Base-by-base conservation (phyloP, 2,113 vertebrate species). In the Takifugu flavidus region DNA sequence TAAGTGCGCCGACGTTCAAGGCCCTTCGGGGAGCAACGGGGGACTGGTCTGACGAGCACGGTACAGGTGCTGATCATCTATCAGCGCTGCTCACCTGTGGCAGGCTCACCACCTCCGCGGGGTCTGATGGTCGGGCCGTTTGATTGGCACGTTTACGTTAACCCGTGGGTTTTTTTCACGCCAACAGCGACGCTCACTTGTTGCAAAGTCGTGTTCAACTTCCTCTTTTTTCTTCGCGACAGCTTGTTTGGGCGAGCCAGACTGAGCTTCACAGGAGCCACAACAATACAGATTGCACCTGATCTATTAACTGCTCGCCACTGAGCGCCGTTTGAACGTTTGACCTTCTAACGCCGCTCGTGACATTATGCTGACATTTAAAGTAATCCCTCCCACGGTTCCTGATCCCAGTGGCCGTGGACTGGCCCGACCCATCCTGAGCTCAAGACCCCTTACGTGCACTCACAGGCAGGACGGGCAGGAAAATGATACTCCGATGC, bases 311-410 rank as follows among this genome's bases (percentile, higher is more conserved):
- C 81, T 75, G 82, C 75, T 81, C 46, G 64, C 80, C 81, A 80
- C 87, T 78, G 86, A 87, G 87, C 79, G 72, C 64, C 80, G 74
- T 78, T 87, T 90, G 83, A 90, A 81, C 80, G 57, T 87, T 84
- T 86, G 87, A 88, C 88, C 89, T 89, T 89, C 80, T 83, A 81
- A 71, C 87, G 74, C 68, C 27, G 78, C 83, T 79, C 79, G 65
- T 88, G 87, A 86, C 84, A 90, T 90, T 87, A 87, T 85, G 87
- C 66, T 91, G 89, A 89, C 88, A 90, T 91, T 90, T 89, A 73
- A 60, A 82, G 79, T 83, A 89, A 90, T 88, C 82, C 83, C 81
- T 87, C 86, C 88, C 62, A 70, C 64, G 54, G 78, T 77, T 82
- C 81, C 58, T 84, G 86, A 86, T 86, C 83, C 79, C 72, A 56